A percentile compares a stretch with the other conserved stretches of the same genome.
phyloP scores from a whole-genome alignment of 2,113 vertebrate genomes.

The Carollia perspicillata region DNA sequence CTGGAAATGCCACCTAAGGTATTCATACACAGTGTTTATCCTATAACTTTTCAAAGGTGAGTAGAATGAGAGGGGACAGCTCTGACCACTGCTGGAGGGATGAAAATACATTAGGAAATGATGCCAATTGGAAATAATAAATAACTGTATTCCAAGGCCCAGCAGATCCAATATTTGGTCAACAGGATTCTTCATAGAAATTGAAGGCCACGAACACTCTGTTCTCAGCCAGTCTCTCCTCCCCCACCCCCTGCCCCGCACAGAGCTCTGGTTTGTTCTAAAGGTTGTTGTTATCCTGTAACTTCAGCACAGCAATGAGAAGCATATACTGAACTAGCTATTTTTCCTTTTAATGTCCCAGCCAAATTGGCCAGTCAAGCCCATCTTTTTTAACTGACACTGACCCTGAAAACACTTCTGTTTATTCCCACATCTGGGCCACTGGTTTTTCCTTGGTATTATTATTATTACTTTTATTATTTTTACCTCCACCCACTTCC shows the following conservation, averaged over 20 bases:
- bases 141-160: not conserved
- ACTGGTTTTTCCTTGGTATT: not conserved
- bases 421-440: not conserved
- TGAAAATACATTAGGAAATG: not conserved
- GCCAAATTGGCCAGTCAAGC: not conserved
- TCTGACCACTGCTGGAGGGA: not conserved
- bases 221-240: not conserved
- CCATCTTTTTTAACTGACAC: not conserved
- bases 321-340: not conserved
- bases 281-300: not conserved
- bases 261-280: not conserved
- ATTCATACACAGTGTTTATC: not conserved
- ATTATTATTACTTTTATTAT: not conserved
- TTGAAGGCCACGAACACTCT: not conserved
- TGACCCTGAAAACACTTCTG: not conserved
- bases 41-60: not conserved
- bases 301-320: not conserved
- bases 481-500: not conserved
- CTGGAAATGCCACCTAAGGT: not conserved
- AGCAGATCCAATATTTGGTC: not conserved
- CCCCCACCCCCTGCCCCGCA: not conserved
- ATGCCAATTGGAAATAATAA: not conserved
- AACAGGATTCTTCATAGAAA: not conserved
- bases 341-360: not conserved
- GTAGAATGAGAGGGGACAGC: not conserved